These are phyloP conservation scores for Colletes collaris DNA, from an alignment of 2,888 invertebrate genomes.

Conservation along the genomic window DNA sequence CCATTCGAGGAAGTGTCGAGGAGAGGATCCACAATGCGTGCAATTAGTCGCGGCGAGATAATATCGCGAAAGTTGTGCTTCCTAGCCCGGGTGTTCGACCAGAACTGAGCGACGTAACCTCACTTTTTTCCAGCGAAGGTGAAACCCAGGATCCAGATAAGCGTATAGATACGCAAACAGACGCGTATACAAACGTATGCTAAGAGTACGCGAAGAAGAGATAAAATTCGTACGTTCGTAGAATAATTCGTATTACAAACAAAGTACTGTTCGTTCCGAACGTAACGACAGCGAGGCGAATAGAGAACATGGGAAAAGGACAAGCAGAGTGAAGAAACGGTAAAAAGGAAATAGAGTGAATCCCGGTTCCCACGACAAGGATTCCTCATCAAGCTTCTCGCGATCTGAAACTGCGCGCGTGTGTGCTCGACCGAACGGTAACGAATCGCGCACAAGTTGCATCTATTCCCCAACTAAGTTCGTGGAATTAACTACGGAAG, in stretches of 20 bases:
- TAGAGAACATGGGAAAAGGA: not conserved
- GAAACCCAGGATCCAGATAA: not conserved
- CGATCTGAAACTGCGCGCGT: conserved; percentile 2
- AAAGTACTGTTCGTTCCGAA: not conserved
- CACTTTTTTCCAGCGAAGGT: not conserved
- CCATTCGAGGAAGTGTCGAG: conserved; percentile 32
- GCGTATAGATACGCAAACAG: not conserved
- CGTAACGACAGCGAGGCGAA: not conserved
- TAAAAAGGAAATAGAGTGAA: conserved; percentile 42
- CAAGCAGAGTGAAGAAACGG: conserved; percentile 24
- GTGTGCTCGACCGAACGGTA: conserved; percentile 31
- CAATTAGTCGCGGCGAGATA: conserved; percentile 67
- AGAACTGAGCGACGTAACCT: not conserved
- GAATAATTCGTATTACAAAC: not conserved
- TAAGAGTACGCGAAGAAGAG: too few relatives aligned
- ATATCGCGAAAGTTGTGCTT: conserved; percentile 41
- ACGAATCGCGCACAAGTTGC: conserved; percentile 39
- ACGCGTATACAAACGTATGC: too few relatives aligned
- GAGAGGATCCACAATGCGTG: conserved; percentile 62
- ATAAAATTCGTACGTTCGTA: not conserved
- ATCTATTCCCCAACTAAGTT: conserved; percentile 12
- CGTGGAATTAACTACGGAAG: not conserved
- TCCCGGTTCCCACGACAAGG: conserved; percentile 52
- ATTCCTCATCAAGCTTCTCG: conserved; percentile 20
- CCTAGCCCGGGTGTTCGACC: not conserved